Evolutionary conservation across 1,140 invertebrate genomes (phyloP).

Genomic region (Apis cerana): DNA sequence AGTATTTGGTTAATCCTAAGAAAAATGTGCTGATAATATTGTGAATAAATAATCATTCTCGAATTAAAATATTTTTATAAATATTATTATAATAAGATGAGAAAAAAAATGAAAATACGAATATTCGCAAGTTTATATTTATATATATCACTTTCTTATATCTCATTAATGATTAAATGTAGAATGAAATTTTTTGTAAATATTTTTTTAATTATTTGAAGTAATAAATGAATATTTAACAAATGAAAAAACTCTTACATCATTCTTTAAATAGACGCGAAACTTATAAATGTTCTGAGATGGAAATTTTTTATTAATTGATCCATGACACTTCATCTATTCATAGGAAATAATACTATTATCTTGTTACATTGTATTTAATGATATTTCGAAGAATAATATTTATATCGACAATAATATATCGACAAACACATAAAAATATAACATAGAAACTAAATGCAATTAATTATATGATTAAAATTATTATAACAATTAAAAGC

Average conservation of each 20-base stretch:
- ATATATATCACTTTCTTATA: too few species aligned
- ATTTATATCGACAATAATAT: too few species aligned
- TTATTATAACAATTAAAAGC: background rate
- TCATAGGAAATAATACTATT: too few species aligned
- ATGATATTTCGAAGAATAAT: background rate
- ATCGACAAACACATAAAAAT: too few species aligned
- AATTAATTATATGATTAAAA: background rate
- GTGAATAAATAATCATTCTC: background rate
- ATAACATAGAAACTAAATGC: background rate
- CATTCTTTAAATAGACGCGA: background rate
- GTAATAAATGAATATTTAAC: background rate
- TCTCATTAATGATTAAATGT: background rate
- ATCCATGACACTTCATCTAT: background rate
- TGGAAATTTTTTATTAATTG: background rate
- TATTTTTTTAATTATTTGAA: background rate
- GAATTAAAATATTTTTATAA: background rate
- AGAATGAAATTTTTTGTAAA: background rate
- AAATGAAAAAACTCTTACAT: slow-evolving; percentile 6
- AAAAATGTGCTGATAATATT: background rate
- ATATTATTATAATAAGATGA: too few species aligned
- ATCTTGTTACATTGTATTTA: too few species aligned
- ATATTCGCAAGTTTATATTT: background rate
- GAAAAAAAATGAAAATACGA: background rate
- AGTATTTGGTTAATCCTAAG: background rate
- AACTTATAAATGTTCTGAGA: background rate